A percentile compares a stretch with the other conserved stretches of the same genome.
Conservation (phyloP, 2,113 vertebrate genomes). For the Pholis gunnellus region DNA sequence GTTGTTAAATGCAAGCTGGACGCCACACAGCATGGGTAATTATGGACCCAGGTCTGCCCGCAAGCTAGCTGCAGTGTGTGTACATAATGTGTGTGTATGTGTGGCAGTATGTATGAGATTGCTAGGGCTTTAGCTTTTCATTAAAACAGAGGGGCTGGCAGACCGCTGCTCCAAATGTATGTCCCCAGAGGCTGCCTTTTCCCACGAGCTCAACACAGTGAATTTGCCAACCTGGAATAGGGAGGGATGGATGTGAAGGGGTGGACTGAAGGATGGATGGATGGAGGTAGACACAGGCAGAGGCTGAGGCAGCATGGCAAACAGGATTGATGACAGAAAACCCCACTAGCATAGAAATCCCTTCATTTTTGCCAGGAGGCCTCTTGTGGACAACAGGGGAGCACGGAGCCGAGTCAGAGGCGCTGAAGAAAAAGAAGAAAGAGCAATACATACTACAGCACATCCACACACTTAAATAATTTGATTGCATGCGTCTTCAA, state of each 20-base stretch:
- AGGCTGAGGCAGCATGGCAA: slow-evolving; percentile 40
- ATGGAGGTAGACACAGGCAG: slow-evolving; percentile 15
- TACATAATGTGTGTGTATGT: slow-evolving; percentile 21
- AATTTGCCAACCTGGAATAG: slow-evolving; percentile 47
- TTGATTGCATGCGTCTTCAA: neutral
- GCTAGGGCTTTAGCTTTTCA: slow-evolving; percentile 59
- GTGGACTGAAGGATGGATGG: slow-evolving; percentile 32
- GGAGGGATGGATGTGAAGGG: slow-evolving; percentile 33
- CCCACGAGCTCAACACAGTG: slow-evolving; percentile 53
- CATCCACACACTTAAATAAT: neutral
- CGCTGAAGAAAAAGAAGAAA: slow-evolving; percentile 8
- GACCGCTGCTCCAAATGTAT: slow-evolving; percentile 15
- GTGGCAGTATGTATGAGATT: slow-evolving; percentile 16
- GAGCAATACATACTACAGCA: slow-evolving; percentile 20
- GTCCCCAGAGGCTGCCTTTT: slow-evolving; percentile 56
- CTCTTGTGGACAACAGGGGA: slow-evolving; percentile 20
- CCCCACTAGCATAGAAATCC: slow-evolving; percentile 52
- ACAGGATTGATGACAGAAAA: slow-evolving; percentile 63
- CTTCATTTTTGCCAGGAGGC: slow-evolving; percentile 44
- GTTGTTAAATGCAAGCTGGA: slow-evolving; percentile 47
- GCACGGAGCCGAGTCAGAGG: slow-evolving; percentile 36
- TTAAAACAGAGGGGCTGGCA: slow-evolving; percentile 64
- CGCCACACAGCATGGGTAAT: slow-evolving; percentile 40
- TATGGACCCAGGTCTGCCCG: slow-evolving; percentile 34
- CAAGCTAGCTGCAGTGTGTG: slow-evolving; percentile 20